A percentile compares a stretch with the other conserved stretches of the same genome.
These are phyloP conservation scores for Cerastis rubricosa DNA, from an alignment of 2,888 invertebrate genomes.

Conservation along the genomic window DNA sequence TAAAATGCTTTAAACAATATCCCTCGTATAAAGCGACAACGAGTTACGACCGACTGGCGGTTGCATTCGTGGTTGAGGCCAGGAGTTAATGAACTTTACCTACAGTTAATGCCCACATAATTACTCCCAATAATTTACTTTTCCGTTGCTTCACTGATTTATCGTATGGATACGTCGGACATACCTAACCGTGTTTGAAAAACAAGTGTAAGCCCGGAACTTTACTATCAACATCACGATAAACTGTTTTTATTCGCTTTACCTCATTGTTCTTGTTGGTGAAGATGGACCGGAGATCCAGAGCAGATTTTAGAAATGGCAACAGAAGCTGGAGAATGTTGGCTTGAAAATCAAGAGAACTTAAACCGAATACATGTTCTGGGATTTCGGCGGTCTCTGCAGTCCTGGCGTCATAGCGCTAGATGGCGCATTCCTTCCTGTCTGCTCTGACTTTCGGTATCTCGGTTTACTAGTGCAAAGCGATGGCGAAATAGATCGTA, in stretches of 20 bases:
- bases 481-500: too few species aligned
- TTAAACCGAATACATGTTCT: too few species aligned
- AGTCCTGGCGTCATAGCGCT: too few species aligned
- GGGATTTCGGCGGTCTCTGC: too few species aligned
- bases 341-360: too few species aligned
- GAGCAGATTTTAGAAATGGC: too few species aligned
- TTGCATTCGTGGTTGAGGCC: slow-evolving; percentile 16
- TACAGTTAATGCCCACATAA: slow-evolving; percentile 18
- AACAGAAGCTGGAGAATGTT: too few species aligned
- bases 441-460: too few species aligned
- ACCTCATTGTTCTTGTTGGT: too few species aligned
- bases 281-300: too few species aligned
- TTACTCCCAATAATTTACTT: slow-evolving; percentile 35
- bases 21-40: slow-evolving; percentile 3
- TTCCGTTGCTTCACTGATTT: slow-evolving; percentile 32
- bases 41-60: not conserved
- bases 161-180: slow-evolving; percentile 25
- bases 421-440: too few species aligned
- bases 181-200: slow-evolving; percentile 25
- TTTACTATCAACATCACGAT: slow-evolving; percentile 12
- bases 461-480: too few species aligned
- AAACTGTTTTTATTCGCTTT: not conserved
- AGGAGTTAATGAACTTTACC: slow-evolving; percentile 42
- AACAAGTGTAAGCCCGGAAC: slow-evolving; percentile 33
- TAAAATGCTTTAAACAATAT: slow-evolving; percentile 11